Evolutionary conservation across 2,113 vertebrate genomes (phyloP).

Genomic region (Cebidichthys violaceus): DNA sequence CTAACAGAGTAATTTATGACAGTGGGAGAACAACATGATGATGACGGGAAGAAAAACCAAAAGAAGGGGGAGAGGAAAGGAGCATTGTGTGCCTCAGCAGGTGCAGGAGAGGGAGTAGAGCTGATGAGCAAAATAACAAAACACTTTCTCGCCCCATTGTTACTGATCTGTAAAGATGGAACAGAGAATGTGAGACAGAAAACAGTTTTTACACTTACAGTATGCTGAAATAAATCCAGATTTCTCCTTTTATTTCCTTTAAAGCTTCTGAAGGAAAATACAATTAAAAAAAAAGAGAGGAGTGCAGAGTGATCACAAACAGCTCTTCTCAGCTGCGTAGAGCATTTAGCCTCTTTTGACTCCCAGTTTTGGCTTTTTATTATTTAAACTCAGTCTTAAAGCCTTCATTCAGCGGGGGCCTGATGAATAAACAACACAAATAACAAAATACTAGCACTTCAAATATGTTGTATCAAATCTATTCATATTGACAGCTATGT

Average conservation of each 20-base stretch:
- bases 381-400: background rate
- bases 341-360: background rate
- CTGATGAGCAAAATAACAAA: slow-evolving; percentile 29
- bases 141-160: background rate
- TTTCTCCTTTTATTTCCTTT: background rate
- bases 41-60: slow-evolving; percentile 15
- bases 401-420: too few species aligned
- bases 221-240: background rate
- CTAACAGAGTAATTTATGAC: slow-evolving; percentile 15
- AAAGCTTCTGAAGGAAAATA: too few species aligned
- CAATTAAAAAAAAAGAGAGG: too few species aligned
- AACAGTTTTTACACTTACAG: background rate
- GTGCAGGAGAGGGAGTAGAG: background rate
- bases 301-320: too few species aligned
- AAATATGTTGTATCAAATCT: too few species aligned
- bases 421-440: too few species aligned
- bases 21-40: slow-evolving; percentile 12
- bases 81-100: slow-evolving; percentile 26
- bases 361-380: background rate
- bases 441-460: too few species aligned
- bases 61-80: slow-evolving; percentile 8
- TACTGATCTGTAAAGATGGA: background rate
- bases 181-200: background rate
- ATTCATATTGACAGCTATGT: too few species aligned
- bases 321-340: background rate